Conservation (phyloP, 2,888 invertebrate species). For the Platycheirus albimanus region DNA sequence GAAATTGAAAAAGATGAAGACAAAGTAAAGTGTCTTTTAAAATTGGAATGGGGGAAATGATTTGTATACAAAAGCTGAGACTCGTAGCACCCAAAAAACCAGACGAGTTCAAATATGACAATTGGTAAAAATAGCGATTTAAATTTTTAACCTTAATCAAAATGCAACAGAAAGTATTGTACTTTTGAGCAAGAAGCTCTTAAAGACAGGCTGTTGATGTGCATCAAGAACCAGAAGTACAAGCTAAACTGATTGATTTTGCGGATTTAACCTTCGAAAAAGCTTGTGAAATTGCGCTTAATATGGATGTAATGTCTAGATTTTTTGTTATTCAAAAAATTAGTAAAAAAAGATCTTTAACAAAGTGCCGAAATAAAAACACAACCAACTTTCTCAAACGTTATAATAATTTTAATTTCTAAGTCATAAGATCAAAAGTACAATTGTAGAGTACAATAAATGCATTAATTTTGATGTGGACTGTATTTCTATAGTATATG, state of each 20-base stretch:
- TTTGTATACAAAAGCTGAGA: slow-evolving; percentile 33
- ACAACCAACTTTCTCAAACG: too few relatives aligned
- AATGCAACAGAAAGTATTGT: neutral
- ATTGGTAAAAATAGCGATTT: slow-evolving; percentile 11
- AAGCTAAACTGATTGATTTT: slow-evolving; percentile 27
- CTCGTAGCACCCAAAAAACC: slow-evolving; percentile 25
- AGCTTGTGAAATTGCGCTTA: slow-evolving; percentile 26
- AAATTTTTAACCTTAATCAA: slow-evolving; percentile 34
- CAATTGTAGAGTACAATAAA: too few relatives aligned
- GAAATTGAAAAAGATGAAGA: neutral
- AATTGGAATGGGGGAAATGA: neutral
- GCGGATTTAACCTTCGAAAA: slow-evolving; percentile 27
- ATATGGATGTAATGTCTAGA: too few relatives aligned
- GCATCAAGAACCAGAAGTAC: neutral
- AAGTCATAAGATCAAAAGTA: too few relatives aligned
- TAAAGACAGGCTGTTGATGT: slow-evolving; percentile 18
- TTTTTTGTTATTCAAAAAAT: too few relatives aligned
- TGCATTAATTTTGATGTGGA: too few relatives aligned
- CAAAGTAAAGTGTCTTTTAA: neutral
- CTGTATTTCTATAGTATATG: too few relatives aligned
- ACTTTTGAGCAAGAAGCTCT: slow-evolving; percentile 17
- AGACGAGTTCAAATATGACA: slow-evolving; percentile 11
- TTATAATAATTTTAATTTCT: too few relatives aligned
- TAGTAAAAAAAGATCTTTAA: too few relatives aligned
- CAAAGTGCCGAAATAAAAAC: too few relatives aligned